phyloP scores from a whole-genome alignment of 2,888 invertebrate species.

The Cerastis leucographa region DNA sequence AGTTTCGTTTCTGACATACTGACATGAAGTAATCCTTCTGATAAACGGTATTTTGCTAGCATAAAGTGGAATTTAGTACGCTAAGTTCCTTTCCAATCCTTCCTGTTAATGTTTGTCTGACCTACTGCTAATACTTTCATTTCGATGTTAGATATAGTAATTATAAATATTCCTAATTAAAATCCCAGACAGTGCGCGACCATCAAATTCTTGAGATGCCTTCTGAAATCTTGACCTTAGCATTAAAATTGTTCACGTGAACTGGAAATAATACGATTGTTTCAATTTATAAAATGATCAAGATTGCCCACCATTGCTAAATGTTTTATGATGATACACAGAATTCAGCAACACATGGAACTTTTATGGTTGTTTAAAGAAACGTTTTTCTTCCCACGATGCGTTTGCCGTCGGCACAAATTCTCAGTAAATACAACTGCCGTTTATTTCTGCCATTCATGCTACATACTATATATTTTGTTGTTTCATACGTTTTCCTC shows the following conservation, averaged over 20 bases:
- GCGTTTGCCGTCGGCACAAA: background rate
- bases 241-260: background rate
- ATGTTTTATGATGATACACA: constrained; percentile 39
- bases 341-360: constrained; percentile 47
- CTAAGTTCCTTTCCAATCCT: background rate
- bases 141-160: too few relatives aligned
- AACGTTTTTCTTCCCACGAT: constrained; percentile 54
- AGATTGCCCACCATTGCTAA: constrained; percentile 15
- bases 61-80: background rate
- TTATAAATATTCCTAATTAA: background rate
- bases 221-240: background rate
- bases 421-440: constrained; percentile 28
- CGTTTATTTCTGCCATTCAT: constrained; percentile 39
- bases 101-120: background rate
- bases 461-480: constrained; percentile 13
- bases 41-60: background rate
- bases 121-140: background rate
- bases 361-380: constrained; percentile 49
- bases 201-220: background rate
- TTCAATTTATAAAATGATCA: constrained; percentile 10
- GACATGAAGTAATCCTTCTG: background rate
- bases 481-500: constrained; percentile 34
- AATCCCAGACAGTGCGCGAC: background rate
- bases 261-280: constrained; percentile 2
- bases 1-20: background rate